Conservation (phyloP, 2,113 vertebrate genomes). For the Salvelinus fontinalis region DNA sequence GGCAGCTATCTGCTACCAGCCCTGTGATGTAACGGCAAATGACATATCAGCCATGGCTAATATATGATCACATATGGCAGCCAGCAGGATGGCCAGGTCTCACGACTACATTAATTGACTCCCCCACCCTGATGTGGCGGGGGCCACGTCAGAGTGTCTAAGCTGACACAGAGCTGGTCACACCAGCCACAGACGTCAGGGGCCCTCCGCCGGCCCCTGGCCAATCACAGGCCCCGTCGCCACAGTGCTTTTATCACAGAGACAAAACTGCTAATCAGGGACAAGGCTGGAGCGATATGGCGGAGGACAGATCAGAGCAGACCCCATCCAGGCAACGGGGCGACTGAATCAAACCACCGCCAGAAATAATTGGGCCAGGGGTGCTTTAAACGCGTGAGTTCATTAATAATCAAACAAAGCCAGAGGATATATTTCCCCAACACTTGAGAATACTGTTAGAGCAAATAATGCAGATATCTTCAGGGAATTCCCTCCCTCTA, state of each 20-base stretch:
- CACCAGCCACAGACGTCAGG: slow-evolving; percentile 48
- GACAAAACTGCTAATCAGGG: slow-evolving; percentile 67
- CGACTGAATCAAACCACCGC: slow-evolving; percentile 46
- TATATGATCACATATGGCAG: slow-evolving; percentile 76
- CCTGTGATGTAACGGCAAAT: slow-evolving; percentile 71
- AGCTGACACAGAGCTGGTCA: slow-evolving; percentile 45
- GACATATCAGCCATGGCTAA: slow-evolving; percentile 69
- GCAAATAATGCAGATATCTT: slow-evolving; percentile 72
- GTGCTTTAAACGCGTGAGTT: slow-evolving; percentile 65
- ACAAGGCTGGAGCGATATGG: slow-evolving; percentile 50
- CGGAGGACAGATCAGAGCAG: slow-evolving; percentile 58
- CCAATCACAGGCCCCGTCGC: slow-evolving; percentile 56
- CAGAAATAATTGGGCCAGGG: slow-evolving; percentile 71
- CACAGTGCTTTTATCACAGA: slow-evolving; percentile 56
- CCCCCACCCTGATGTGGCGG: slow-evolving; percentile 64
- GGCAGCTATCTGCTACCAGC: slow-evolving; percentile 55
- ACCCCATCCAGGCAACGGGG: slow-evolving; percentile 37
- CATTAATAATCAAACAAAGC: slow-evolving; percentile 79
- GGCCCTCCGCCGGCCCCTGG: slow-evolving; percentile 39
- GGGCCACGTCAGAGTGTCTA: slow-evolving; percentile 58
- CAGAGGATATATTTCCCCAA: slow-evolving; percentile 66
- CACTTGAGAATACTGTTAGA: slow-evolving; percentile 71
- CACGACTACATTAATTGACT: slow-evolving; percentile 69
- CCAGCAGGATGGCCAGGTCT: slow-evolving; percentile 62
- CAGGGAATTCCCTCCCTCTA: slow-evolving; percentile 63